Evolutionary conservation across 2,797 vertebrate genomes (phyloP).

Genomic region (Siniperca scherzeri): DNA sequence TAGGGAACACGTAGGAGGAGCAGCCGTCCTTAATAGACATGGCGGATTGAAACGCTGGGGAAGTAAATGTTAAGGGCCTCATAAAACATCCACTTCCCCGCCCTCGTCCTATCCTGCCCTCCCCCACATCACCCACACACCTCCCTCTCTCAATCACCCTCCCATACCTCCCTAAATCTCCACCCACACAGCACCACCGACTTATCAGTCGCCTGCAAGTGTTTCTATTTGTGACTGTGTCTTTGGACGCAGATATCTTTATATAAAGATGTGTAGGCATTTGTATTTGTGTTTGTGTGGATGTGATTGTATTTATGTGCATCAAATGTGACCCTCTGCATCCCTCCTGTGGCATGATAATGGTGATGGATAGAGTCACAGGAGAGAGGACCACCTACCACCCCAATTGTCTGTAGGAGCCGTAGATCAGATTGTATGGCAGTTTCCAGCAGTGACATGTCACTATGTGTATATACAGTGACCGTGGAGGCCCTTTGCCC

Average conservation of each 20-base stretch:
- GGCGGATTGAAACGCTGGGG: conserved; percentile 86
- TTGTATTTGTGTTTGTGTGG: conserved; percentile 10
- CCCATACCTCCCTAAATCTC: conserved; percentile 57
- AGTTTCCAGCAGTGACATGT: conserved; percentile 48
- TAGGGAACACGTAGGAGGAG: conserved; percentile 84
- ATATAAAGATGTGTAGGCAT: conserved; percentile 22
- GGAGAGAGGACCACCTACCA: conserved; percentile 23
- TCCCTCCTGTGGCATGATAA: conserved; percentile 25
- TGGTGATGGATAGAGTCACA: conserved; percentile 40
- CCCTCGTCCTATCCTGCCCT: conserved; percentile 65
- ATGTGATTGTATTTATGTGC: conserved; percentile 10
- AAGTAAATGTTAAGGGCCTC: conserved; percentile 91
- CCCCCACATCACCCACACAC: conserved; percentile 60
- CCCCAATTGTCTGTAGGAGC: conserved; percentile 28
- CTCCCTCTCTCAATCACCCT: conserved; percentile 54
- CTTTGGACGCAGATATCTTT: conserved; percentile 25
- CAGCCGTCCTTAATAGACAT: conserved; percentile 87
- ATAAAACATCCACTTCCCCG: conserved; percentile 86
- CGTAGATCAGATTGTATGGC: conserved; percentile 51
- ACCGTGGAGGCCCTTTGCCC: conserved; percentile 46
- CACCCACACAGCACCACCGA: conserved; percentile 49
- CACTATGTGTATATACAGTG: conserved; percentile 46
- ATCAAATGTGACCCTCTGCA: conserved; percentile 11
- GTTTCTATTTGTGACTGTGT: conserved; percentile 38
- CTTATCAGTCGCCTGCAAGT: conserved; percentile 55